These are phyloP conservation scores for Sarcophaga caerulescens DNA, from an alignment of 2,888 invertebrate species.

Conservation along the genomic window DNA sequence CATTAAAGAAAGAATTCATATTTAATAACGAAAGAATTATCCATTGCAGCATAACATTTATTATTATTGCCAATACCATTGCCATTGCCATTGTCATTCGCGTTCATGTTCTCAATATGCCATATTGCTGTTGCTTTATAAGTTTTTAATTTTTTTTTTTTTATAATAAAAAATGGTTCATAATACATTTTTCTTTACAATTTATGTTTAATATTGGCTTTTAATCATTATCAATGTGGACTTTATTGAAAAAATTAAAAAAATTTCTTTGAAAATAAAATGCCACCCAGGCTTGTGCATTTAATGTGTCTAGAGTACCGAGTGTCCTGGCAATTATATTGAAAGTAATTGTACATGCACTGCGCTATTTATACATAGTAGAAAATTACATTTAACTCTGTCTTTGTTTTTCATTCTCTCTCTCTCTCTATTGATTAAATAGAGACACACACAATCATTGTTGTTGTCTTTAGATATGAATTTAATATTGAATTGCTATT, in stretches of 20 bases:
- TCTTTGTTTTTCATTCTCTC: no score
- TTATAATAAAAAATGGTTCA: neutral
- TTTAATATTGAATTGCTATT: slow-evolving; percentile 20
- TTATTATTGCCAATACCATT: neutral
- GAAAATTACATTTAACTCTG: neutral
- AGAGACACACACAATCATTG: no score
- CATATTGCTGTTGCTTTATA: neutral
- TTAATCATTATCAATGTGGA: slow-evolving; percentile 17
- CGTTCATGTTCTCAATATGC: neutral
- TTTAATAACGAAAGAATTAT: slow-evolving; percentile 14
- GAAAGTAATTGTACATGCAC: neutral
- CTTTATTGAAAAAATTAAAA: slow-evolving; percentile 10
- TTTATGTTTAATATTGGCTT: slow-evolving; percentile 32
- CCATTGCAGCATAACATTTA: neutral
- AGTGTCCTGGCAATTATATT: no score
- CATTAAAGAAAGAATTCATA: neutral
- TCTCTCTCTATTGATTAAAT: neutral
- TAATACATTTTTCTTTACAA: neutral
- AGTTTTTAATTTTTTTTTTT: neutral
- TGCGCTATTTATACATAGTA: neutral
- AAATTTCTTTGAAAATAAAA: no score
- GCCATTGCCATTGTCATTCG: neutral
- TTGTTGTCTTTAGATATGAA: neutral
- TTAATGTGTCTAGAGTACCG: no score
- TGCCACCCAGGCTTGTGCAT: no score